Percentiles rank a stretch among this genome's conserved stretches.
phyloP scores from a whole-genome alignment of 2,888 invertebrate species.

The Melinopterus prodromus region DNA sequence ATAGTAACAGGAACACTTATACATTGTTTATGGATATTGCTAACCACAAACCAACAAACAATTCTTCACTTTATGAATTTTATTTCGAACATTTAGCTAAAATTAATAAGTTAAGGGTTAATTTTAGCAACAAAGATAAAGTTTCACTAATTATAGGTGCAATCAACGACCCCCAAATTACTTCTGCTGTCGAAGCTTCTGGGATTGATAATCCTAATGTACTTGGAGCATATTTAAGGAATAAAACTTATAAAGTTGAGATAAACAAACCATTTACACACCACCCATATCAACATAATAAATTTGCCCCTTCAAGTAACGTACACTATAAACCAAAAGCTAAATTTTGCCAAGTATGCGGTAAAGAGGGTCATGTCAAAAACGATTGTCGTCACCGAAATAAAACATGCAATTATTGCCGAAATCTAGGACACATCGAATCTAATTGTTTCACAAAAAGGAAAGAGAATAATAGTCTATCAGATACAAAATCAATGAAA shows the following conservation, averaged over 20 bases:
- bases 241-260: constrained; percentile 30
- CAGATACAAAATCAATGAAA: constrained; percentile 17
- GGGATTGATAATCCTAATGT: constrained; percentile 35
- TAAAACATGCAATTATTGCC: constrained; percentile 33
- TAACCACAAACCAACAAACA: constrained; percentile 36
- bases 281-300: not conserved
- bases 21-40: constrained; percentile 38
- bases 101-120: constrained; percentile 38
- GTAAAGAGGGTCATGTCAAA: constrained; percentile 21
- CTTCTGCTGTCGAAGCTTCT: constrained; percentile 37
- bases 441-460: constrained; percentile 27
- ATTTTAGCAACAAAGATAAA: constrained; percentile 40
- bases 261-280: not conserved
- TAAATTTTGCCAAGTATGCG: constrained; percentile 21
- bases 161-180: constrained; percentile 37
- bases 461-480: constrained; percentile 8
- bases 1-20: constrained; percentile 31
- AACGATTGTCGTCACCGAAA: constrained; percentile 15
- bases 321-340: constrained; percentile 5
- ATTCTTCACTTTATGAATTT: constrained; percentile 39
- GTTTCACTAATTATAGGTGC: constrained; percentile 41
- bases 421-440: constrained; percentile 29
- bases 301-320: not conserved
- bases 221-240: constrained; percentile 36
- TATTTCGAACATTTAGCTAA: constrained; percentile 34